Conservation (phyloP, 2,797 vertebrate genomes). For the Pipistrellus nathusii region DNA sequence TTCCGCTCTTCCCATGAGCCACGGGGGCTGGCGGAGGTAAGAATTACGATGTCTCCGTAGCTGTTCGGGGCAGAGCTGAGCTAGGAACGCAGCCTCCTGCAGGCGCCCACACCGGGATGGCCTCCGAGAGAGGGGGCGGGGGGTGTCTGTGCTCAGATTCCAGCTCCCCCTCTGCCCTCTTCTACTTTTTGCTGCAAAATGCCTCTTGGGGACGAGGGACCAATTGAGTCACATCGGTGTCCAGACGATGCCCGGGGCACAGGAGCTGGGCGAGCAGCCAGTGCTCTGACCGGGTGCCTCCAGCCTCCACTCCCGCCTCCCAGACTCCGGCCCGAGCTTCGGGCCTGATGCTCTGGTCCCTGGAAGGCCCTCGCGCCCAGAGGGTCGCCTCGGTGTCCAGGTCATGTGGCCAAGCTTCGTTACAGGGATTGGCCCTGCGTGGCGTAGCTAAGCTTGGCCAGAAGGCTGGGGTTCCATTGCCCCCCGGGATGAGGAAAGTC, state of each 20-base stretch:
- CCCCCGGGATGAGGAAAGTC: background rate
- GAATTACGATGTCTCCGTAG: background rate
- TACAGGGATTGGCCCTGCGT: background rate
- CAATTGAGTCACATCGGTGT: background rate
- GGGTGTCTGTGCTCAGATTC: too few relatives aligned
- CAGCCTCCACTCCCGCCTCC: background rate
- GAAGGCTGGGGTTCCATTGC: background rate
- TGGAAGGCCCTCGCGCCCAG: accelerated
- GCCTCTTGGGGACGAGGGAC: background rate
- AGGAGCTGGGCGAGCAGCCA: background rate
- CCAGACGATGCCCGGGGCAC: background rate
- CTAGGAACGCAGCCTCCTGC: background rate
- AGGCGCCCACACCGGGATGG: background rate
- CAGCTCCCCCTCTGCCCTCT: background rate
- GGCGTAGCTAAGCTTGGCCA: too few relatives aligned
- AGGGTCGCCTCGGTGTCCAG: accelerated
- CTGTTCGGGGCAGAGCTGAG: too few relatives aligned
- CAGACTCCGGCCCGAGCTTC: background rate
- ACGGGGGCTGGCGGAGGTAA: background rate
- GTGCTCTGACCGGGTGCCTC: background rate
- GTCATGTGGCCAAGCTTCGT: accelerated
- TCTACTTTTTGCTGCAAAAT: background rate
- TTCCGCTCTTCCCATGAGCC: background rate
- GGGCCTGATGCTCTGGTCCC: background rate
- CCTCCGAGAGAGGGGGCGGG: accelerated